These are phyloP conservation scores for Mandrillus leucophaeus DNA, from an alignment of 2,113 vertebrate species.

Conservation along the genomic window DNA sequence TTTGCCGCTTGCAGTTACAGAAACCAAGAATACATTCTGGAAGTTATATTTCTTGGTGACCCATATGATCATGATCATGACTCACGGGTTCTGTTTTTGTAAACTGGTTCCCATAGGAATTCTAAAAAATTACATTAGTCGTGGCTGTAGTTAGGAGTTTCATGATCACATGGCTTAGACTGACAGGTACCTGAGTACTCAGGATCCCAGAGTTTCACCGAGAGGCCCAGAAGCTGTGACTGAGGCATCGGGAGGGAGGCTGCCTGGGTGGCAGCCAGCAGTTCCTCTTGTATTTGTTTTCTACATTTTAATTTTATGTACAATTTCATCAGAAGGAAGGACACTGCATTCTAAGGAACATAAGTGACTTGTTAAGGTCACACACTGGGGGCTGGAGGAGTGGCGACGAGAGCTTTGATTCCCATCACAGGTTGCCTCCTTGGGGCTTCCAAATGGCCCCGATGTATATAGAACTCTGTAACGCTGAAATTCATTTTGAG, in stretches of 20 bases:
- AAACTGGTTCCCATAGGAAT: neutral
- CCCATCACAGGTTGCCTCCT: neutral
- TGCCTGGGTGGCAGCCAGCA: too few relatives aligned
- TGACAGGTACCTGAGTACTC: neutral
- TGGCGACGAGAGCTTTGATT: neutral
- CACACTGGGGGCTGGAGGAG: neutral
- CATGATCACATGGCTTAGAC: neutral
- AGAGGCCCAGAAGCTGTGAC: neutral
- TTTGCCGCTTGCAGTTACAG: neutral
- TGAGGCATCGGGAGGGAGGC: neutral
- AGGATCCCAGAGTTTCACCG: neutral
- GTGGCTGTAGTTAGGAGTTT: neutral
- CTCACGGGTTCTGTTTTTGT: neutral
- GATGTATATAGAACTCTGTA: neutral
- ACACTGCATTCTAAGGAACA: neutral
- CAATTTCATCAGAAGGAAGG: neutral
- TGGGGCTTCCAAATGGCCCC: neutral
- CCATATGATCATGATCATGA: neutral
- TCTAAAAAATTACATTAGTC: neutral
- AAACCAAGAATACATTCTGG: neutral
- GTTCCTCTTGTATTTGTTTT: neutral
- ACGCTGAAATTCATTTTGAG: neutral
- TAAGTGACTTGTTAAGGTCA: neutral
- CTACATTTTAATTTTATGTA: neutral
- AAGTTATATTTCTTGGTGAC: neutral